Conservation (phyloP, 2,888 invertebrate genomes). For the Drosophila neonasuta region DNA sequence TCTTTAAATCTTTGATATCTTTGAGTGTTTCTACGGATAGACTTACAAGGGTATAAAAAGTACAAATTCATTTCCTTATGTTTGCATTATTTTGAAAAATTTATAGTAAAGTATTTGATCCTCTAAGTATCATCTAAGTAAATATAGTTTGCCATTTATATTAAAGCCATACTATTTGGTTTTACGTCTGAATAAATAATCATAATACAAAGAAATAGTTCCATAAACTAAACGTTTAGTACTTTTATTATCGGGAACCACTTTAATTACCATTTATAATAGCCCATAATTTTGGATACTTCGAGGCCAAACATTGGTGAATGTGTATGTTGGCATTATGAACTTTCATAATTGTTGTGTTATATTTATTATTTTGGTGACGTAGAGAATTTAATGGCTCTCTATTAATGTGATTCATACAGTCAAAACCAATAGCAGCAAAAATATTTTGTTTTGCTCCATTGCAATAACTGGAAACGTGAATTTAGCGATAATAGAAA, state of each 20-base stretch:
- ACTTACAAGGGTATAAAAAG: too few species aligned
- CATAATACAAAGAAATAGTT: not conserved
- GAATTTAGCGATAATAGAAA: constrained; percentile 18
- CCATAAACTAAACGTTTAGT: not conserved
- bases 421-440: not conserved
- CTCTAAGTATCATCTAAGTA: too few species aligned
- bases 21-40: too few species aligned
- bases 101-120: too few species aligned
- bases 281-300: not conserved
- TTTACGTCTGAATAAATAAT: not conserved
- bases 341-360: not conserved
- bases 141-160: too few species aligned
- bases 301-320: not conserved
- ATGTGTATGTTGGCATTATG: not conserved
- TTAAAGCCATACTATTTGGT: too few species aligned
- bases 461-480: constrained; percentile 12
- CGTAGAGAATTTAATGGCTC: constrained; percentile 30
- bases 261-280: constrained; percentile 25
- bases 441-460: not conserved
- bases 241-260: not conserved
- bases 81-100: too few species aligned
- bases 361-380: constrained; percentile 6
- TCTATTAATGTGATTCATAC: constrained; percentile 29
- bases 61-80: too few species aligned
- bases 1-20: too few species aligned